Percentiles rank a stretch among this genome's conserved stretches.
These are phyloP conservation scores for Zaprionus lachaisei DNA, from an alignment of 1,140 invertebrate species.

Conservation along the genomic window DNA sequence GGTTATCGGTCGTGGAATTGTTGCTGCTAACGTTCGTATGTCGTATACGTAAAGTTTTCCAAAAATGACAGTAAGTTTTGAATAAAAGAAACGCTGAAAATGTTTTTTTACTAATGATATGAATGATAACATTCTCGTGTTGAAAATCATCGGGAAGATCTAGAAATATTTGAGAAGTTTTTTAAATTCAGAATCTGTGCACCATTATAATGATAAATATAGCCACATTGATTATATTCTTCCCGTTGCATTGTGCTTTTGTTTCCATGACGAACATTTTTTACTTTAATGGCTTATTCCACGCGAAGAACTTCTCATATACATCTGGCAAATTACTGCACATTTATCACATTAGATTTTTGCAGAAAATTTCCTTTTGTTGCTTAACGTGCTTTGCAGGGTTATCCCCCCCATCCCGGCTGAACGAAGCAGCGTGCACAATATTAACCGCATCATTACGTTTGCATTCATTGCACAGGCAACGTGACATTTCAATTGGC, in stretches of 20 bases:
- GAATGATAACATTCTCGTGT: no score
- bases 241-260: background rate
- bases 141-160: no score
- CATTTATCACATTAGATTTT: constrained; percentile 4
- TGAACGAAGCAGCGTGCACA: constrained; percentile 19
- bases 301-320: background rate
- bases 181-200: no score
- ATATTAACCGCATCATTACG: constrained; percentile 75
- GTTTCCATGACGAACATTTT: background rate
- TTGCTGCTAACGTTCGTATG: constrained; percentile 3
- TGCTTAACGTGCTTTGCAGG: constrained; percentile 6
- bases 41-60: background rate
- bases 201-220: background rate
- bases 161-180: no score
- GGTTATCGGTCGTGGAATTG: constrained; percentile 19
- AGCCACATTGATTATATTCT: background rate
- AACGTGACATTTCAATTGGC: constrained; percentile 80
- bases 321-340: constrained; percentile 5
- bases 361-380: constrained; percentile 1
- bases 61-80: background rate
- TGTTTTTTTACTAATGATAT: background rate
- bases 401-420: background rate
- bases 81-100: background rate
- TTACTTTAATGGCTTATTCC: background rate
- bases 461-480: constrained; percentile 66